Base-by-base conservation (phyloP, 1,140 invertebrate species). In the Steinernema feltiae region DNA sequence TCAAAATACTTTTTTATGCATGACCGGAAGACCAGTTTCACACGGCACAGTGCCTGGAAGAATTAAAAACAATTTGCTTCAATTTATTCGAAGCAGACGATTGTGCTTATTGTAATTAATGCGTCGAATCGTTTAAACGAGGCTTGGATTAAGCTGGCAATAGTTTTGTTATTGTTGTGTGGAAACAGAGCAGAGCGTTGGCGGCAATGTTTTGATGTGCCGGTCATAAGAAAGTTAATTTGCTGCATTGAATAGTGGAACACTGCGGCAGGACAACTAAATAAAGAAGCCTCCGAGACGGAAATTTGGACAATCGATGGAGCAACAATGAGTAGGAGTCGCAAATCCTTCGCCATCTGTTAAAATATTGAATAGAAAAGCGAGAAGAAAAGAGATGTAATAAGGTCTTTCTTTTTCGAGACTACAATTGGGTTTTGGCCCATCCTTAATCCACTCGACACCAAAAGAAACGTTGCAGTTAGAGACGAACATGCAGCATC, bases 341-440 rank as follows among this genome's bases (percentile, higher is more conserved):
- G 53, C 53, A 63, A 63, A 63, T 63, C 53, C 53, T 63, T 63
- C 53, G 53, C 53, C 53, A 63, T 63, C 53, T 63, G 53, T 63
- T 63, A 63, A 63, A 63, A 63, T 63, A 63, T 63, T 63, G 53
- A 63, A 63, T 63, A 63, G 53, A 63, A 63, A 63, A 63, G 53
- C 53, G 53, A 63, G 53, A 63, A 63, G 53, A 63, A 63, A 63
- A 63, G 53, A 63, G 53, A 63, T 63, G 53, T 63, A 63, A 63
- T 63, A 63, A 63, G 53, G 53, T 63, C 53, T 63, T 63, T 63
- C 53, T 63, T 63, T 27, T 27, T 27, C 53, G 53, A 63, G 53
- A 15, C 53, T 63, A 63, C 53, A 21, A 63, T 63, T 63, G 53
- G 24, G 12, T 21, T 3, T 15, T 27, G 53, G 53, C 53, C 53